Percentiles rank a stretch among this genome's conserved stretches.
phyloP scores from a whole-genome alignment of 1,140 invertebrate genomes.

The Muscidifurax raptorellus region DNA sequence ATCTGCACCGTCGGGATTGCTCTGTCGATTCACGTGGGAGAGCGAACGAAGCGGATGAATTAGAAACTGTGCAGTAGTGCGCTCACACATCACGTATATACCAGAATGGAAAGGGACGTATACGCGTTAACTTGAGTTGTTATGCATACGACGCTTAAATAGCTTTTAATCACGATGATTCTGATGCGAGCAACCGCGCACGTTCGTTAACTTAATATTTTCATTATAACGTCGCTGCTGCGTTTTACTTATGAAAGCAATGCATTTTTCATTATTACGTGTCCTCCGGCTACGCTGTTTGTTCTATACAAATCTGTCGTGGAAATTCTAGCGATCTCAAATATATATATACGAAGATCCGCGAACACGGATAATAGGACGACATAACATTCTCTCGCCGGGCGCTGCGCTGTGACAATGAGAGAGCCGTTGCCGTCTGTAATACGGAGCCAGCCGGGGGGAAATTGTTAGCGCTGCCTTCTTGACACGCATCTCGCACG shows the following conservation, averaged over 20 bases:
- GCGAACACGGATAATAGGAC: constrained; percentile 27
- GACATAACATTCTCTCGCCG: constrained; percentile 23
- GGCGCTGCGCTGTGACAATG: constrained; percentile 30
- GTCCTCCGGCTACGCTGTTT: too few relatives aligned
- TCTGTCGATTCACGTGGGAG: not conserved
- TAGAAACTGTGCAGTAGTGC: too few relatives aligned
- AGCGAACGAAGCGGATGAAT: too few relatives aligned
- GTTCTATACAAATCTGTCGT: too few relatives aligned
- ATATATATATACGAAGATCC: constrained; percentile 6
- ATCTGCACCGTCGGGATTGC: not conserved
- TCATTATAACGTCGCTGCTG: not conserved
- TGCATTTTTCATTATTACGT: too few relatives aligned
- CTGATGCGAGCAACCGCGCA: too few relatives aligned
- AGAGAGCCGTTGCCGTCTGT: not conserved
- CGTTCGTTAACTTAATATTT: not conserved
- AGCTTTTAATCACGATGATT: too few relatives aligned
- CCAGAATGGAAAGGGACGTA: not conserved
- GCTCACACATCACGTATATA: not conserved
- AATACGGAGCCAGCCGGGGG: not conserved
- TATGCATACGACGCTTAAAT: not conserved
- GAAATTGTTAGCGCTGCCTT: constrained; percentile 45
- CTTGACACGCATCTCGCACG: constrained; percentile 27
- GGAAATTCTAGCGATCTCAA: too few relatives aligned
- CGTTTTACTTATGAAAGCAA: not conserved
- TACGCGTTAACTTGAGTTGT: not conserved